Percentiles rank a stretch among this genome's conserved stretches.
Conservation (phyloP, 2,797 vertebrate species). For the Helarctos malayanus region DNA sequence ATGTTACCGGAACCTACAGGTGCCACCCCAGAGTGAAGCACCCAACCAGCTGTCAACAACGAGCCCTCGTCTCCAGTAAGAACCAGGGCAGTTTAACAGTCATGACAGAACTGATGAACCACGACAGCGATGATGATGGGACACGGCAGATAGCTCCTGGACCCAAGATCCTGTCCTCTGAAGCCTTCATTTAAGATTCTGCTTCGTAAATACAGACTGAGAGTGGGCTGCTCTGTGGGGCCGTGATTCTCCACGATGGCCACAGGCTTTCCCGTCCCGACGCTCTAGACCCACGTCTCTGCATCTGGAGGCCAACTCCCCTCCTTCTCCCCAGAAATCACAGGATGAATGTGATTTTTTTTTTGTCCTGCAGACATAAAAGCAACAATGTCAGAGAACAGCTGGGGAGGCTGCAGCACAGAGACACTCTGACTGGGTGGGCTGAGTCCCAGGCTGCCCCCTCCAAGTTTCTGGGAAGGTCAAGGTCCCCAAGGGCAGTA, state of each 20-base stretch:
- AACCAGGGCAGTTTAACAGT: neutral
- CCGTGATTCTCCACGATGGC: neutral
- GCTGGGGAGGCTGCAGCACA: neutral
- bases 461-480: neutral
- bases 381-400: neutral
- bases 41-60: neutral
- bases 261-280: neutral
- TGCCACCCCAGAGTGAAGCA: neutral
- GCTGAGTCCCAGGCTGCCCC: neutral
- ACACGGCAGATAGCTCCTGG: neutral
- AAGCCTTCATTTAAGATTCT: neutral
- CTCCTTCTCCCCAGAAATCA: neutral
- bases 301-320: neutral
- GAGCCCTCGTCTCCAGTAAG: neutral
- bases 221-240: neutral
- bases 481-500: neutral
- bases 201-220: neutral
- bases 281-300: neutral
- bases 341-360: neutral
- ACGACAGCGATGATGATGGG: accelerated
- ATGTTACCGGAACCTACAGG: neutral
- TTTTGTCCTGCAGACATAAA: neutral
- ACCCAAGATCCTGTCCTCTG: neutral
- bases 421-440: accelerated
- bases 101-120: neutral